Evolutionary conservation across 2,888 invertebrate species (phyloP).

Genomic region (Bruchidius siliquastri): DNA sequence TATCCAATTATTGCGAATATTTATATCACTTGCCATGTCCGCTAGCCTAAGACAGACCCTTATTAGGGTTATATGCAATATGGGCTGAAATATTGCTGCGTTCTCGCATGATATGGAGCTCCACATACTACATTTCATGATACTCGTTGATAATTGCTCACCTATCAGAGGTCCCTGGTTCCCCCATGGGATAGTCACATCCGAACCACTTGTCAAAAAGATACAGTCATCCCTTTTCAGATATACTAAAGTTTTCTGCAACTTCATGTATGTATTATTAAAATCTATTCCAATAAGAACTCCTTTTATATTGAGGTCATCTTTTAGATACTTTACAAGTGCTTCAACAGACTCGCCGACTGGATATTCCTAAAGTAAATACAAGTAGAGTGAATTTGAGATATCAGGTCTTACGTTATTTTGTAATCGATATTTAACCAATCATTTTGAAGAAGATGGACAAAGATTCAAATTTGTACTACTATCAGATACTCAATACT

Average conservation of each 20-base stretch:
- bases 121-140: too few species aligned
- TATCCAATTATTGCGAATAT: too few species aligned
- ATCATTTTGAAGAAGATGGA: too few species aligned
- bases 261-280: constrained; percentile 50
- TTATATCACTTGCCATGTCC: too few species aligned
- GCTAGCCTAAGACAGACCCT: too few species aligned
- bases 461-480: too few species aligned
- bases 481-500: too few species aligned
- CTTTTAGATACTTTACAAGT: constrained; percentile 26
- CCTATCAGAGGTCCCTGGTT: constrained; percentile 10
- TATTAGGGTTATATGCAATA: too few species aligned
- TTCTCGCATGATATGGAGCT: background rate
- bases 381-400: too few species aligned
- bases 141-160: background rate
- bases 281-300: constrained; percentile 56
- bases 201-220: constrained; percentile 52
- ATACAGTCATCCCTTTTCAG: constrained; percentile 51
- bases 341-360: constrained; percentile 6
- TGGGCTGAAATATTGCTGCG: too few species aligned
- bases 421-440: too few species aligned
- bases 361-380: background rate
- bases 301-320: constrained; percentile 52
- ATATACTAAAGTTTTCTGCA: constrained; percentile 51
- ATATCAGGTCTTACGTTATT: too few species aligned
- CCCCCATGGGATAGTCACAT: constrained; percentile 43